Base-by-base conservation (phyloP, 2,797 vertebrate species). In the Thaleichthys pacificus region DNA sequence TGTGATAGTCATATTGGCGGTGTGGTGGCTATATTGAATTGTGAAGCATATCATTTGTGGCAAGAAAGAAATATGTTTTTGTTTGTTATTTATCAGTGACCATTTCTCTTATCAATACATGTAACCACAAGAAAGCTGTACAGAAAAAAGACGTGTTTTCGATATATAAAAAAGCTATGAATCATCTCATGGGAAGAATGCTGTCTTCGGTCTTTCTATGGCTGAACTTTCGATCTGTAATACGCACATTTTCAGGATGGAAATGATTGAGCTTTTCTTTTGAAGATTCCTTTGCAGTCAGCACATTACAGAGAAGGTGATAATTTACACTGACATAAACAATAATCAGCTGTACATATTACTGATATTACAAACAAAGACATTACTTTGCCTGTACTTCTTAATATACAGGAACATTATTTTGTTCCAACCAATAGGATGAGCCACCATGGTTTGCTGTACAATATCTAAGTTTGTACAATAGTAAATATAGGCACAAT, bases 401-500 rank as follows among this genome's bases (percentile, higher is more conserved):
- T 42, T 42, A 11, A 42, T 42, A 42, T 42, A 42, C 38, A 42
- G 38, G 38, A 7, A 42, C 38, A 42, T 42, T 42, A 11, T 66
- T 66, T 66, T 49, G 24, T 42, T 66, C 38, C 19, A 64, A 64
- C 32, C 28, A 62, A 17, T 17, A 2, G 61, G 15, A 30, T 30
- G 26, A 15, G 38, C 38, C 11, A 42, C 38, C 38, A 42, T 42
- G 38, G 38, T 42, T 42, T 42, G 38, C 38, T 42, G 38, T 3
- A 42, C 38, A 42, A 9, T 42, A 3, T 42, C 38, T 11, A 12
- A 12, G 11, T 42, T 42, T 42, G 2, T 42, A 42, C 38, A 28
- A 51, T 70, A 69, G 60, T 70, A 70, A 58, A 70, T 75, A 42
- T 69, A 60, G 22, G 72, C 68, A 64, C 70, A 75, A 63, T 69